A percentile compares a stretch with the other conserved stretches of the same genome.
Conservation (phyloP, 2,797 vertebrate species). For the Pipistrellus kuhlii region DNA sequence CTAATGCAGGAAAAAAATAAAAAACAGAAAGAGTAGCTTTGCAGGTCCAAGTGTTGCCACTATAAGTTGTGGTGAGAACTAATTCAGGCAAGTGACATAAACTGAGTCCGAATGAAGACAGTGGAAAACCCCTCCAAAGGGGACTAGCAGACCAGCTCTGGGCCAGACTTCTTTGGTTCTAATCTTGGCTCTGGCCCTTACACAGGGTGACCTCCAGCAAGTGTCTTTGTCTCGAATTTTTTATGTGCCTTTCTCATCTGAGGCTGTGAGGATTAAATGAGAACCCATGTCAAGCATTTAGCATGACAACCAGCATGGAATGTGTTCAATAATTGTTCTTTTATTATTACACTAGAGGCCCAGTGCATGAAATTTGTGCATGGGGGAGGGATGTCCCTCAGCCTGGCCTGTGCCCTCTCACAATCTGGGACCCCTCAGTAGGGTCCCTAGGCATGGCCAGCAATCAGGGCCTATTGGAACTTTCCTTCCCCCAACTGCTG, state of each 20-base stretch:
- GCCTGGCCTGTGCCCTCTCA: no score
- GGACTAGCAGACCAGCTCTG: no score
- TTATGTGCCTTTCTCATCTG: background rate
- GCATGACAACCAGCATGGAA: background rate
- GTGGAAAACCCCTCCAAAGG: background rate
- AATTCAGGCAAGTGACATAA: no score
- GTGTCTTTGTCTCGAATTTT: background rate
- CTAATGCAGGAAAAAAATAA: background rate
- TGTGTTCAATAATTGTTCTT: background rate
- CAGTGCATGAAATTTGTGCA: no score
- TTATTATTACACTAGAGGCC: background rate
- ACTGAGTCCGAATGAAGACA: background rate
- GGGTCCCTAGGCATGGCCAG: no score
- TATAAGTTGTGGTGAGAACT: background rate
- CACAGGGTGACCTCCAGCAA: background rate
- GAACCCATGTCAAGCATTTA: background rate
- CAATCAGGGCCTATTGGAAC: no score
- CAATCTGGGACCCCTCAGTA: no score
- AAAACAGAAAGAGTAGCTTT: background rate
- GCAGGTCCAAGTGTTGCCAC: no score
- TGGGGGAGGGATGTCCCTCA: no score
- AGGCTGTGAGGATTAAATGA: background rate
- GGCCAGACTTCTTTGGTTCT: background rate
- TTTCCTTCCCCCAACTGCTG: no score
- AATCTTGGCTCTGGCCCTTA: background rate